Conservation (phyloP, 2,888 invertebrate genomes). For the Peribatodes rhomboidaria region DNA sequence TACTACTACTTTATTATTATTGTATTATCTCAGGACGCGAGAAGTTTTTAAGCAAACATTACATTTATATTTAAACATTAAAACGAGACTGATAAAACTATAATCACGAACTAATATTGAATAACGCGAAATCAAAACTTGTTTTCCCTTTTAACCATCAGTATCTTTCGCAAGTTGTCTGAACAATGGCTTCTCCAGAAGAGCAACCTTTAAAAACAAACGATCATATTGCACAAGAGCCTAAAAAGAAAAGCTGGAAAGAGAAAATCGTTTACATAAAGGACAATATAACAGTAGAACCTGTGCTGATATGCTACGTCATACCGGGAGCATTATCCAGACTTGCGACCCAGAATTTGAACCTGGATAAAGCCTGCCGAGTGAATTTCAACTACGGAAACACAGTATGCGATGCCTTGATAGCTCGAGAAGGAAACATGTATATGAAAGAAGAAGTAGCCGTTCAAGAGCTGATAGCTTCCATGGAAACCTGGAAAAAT, state of each 20-base stretch:
- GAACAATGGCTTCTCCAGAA: conserved; percentile 66
- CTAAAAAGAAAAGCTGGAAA: conserved; percentile 66
- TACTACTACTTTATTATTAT: conserved; percentile 17
- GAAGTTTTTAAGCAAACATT: conserved; percentile 30
- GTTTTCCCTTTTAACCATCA: conserved; percentile 40
- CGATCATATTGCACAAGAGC: conserved; percentile 44
- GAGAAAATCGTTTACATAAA: conserved; percentile 80
- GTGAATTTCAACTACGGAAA: conserved; percentile 91
- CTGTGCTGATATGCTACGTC: conserved; percentile 88
- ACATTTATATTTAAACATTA: conserved; percentile 38
- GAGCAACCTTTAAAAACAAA: conserved; percentile 65
- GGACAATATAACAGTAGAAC: conserved; percentile 89
- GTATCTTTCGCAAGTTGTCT: conserved; percentile 42
- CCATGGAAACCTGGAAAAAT: conserved; percentile 85
- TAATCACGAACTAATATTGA: conserved; percentile 57
- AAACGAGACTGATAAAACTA: conserved; percentile 49
- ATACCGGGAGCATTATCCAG: conserved; percentile 88
- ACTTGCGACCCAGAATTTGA: conserved; percentile 93
- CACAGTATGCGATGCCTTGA: conserved; percentile 90
- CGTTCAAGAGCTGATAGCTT: conserved; percentile 85
- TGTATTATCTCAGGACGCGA: conserved; percentile 32
- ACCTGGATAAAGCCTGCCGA: conserved; percentile 94
- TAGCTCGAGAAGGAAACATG: conserved; percentile 89
- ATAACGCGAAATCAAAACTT: conserved; percentile 28
- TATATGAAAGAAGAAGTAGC: conserved; percentile 88